Evolutionary conservation across 2,888 invertebrate genomes (phyloP).

Genomic region (Micoletzkya japonica): DNA sequence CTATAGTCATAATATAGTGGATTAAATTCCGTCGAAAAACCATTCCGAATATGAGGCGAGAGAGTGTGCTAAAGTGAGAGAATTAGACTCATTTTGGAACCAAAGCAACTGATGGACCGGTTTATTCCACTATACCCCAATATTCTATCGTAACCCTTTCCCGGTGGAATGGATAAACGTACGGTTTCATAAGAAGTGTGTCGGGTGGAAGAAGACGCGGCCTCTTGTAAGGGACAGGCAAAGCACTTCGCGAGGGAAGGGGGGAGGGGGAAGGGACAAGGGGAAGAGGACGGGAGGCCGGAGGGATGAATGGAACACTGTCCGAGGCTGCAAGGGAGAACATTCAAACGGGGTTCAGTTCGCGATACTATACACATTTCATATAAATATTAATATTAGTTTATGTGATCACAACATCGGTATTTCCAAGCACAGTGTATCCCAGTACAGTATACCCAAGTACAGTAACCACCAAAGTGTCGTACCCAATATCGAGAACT

Average conservation of each 20-base stretch:
- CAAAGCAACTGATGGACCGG: too few relatives aligned
- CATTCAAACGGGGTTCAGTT: neutral
- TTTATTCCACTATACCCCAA: too few relatives aligned
- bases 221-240: neutral
- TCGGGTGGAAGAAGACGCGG: slow-evolving; percentile 16
- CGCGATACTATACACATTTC: too few relatives aligned
- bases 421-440: neutral
- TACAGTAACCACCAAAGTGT: neutral
- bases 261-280: slow-evolving; percentile 9
- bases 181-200: slow-evolving; percentile 26
- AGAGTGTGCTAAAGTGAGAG: too few relatives aligned
- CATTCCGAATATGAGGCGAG: too few relatives aligned
- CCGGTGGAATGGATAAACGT: neutral
- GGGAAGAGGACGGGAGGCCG: slow-evolving; percentile 20
- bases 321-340: slow-evolving; percentile 9
- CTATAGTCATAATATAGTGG: too few relatives aligned
- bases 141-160: too few relatives aligned
- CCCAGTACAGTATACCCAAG: neutral
- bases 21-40: too few relatives aligned
- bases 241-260: slow-evolving; percentile 8
- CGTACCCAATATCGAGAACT: slow-evolving; percentile 14
- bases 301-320: slow-evolving; percentile 22
- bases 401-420: neutral
- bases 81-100: too few relatives aligned
- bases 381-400: too few relatives aligned